Percentiles rank a stretch among this genome's conserved stretches.
Evolutionary conservation across 2,888 invertebrate genomes (phyloP).

Genomic region (Scelioninae gen. 2): DNA sequence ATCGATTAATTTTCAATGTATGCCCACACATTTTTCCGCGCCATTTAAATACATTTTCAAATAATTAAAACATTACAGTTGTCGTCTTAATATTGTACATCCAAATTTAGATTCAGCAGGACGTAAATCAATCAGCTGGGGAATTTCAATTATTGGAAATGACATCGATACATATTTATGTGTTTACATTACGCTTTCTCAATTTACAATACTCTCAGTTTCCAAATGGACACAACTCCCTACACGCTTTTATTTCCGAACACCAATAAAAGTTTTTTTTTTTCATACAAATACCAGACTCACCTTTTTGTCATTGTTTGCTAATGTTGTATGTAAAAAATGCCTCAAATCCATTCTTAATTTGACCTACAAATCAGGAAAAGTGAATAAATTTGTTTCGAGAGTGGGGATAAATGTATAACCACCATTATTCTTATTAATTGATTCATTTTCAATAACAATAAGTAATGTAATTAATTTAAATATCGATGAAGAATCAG

Average conservation of each 20-base stretch:
- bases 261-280: background rate
- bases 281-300: background rate
- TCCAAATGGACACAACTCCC: constrained; percentile 9
- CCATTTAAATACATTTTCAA: background rate
- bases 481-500: no score
- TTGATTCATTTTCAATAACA: no score
- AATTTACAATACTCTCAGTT: constrained; percentile 3
- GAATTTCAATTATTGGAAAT: constrained; percentile 10
- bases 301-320: no score
- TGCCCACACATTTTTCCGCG: no score
- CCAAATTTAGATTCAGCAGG: background rate
- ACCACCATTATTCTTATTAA: no score
- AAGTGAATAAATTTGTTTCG: no score
- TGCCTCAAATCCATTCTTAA: no score
- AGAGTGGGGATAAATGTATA: no score
- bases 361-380: no score
- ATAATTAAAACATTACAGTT: background rate
- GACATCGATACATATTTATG: constrained; percentile 27
- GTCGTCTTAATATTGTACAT: constrained; percentile 2
- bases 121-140: constrained; percentile 5
- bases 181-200: constrained; percentile 17
- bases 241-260: constrained; percentile 9
- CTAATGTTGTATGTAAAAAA: no score
- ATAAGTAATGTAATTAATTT: no score
- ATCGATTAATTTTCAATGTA: no score